Conservation (phyloP, 2,888 invertebrate genomes). For the Drosophila diplacantha region DNA sequence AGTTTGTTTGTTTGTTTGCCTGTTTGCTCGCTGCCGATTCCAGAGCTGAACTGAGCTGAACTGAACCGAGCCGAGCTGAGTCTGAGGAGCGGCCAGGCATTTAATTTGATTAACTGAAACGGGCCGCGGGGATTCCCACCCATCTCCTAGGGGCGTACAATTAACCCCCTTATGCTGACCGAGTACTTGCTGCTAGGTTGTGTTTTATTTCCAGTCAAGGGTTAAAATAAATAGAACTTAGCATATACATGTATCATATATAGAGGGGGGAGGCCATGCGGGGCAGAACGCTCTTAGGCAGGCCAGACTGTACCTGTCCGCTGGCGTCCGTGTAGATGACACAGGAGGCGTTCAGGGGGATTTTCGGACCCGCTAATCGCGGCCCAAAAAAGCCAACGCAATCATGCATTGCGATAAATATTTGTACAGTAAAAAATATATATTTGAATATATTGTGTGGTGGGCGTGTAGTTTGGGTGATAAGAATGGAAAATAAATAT, state of each 20-base stretch:
- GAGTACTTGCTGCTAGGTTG: conserved; percentile 63
- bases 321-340: conserved; percentile 97
- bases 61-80: conserved; percentile 2
- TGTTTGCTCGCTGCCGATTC: conserved; percentile 11
- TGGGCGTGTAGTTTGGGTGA: conserved; percentile 20
- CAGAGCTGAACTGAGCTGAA: neutral
- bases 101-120: conserved; percentile 75
- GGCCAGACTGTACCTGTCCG: conserved; percentile 86
- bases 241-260: neutral
- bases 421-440: conserved; percentile 10
- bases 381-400: conserved; percentile 22
- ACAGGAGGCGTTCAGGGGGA: conserved; percentile 93
- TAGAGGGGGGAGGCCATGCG: conserved; percentile 1
- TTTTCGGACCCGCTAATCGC: conserved; percentile 79
- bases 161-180: too few relatives aligned
- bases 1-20: conserved; percentile 21
- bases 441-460: neutral
- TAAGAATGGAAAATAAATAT: conserved; percentile 4
- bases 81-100: conserved; percentile 67
- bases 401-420: conserved; percentile 26
- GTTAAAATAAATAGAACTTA: conserved; percentile 9
- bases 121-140: conserved; percentile 15
- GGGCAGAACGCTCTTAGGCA: conserved; percentile 18
- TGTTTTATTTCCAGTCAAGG: conserved; percentile 55
- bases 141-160: neutral